Conservation (phyloP, 1,140 invertebrate species). For the Heliconius nattereri region DNA sequence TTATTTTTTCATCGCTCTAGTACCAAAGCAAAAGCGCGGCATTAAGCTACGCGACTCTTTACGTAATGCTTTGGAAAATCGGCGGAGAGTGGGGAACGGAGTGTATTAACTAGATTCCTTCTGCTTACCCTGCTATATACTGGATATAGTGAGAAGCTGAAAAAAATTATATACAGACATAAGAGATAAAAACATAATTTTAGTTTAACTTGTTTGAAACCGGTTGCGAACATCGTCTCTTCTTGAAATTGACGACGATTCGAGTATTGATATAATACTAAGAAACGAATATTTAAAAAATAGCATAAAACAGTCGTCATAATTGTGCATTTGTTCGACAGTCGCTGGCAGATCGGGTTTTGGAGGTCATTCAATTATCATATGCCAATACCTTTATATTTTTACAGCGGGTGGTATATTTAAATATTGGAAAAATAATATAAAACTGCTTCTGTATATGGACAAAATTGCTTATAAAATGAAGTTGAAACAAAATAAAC, state of each 20-base stretch:
- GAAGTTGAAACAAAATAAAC: neutral
- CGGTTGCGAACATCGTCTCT: neutral
- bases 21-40: too few species aligned
- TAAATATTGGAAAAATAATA: neutral
- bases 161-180: neutral
- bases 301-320: slow-evolving; percentile 9
- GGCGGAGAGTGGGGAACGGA: too few species aligned
- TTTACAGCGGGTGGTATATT: slow-evolving; percentile 6
- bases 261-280: slow-evolving; percentile 2
- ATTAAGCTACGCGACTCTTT: too few species aligned
- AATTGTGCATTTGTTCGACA: slow-evolving; percentile 25
- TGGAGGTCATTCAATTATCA: slow-evolving; percentile 24
- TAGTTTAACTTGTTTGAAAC: neutral
- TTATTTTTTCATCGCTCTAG: too few species aligned
- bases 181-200: neutral
- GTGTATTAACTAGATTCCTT: too few species aligned
- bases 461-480: neutral
- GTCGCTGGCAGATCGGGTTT: slow-evolving; percentile 26
- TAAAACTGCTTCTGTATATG: slow-evolving; percentile 5
- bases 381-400: neutral
- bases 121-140: too few species aligned
- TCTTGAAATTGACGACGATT: neutral
- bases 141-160: too few species aligned
- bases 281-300: neutral
- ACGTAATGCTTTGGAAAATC: too few species aligned